Evolutionary conservation across 2,888 invertebrate genomes (phyloP).

Genomic region (Cerastoderma edule): DNA sequence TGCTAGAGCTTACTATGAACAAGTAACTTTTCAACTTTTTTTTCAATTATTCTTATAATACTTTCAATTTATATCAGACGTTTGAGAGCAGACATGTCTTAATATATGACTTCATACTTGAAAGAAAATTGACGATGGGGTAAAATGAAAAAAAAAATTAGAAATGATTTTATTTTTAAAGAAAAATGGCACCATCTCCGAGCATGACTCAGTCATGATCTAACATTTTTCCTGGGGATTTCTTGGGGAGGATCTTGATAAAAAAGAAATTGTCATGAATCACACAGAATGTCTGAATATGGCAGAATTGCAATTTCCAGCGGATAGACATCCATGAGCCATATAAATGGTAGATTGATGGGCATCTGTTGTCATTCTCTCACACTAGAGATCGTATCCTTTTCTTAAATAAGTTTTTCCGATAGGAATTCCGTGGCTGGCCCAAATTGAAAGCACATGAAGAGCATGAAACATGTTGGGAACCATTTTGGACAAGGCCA

Average conservation of each 20-base stretch:
- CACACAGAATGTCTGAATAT: conserved; percentile 9
- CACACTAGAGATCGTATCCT: neutral
- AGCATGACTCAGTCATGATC: conserved; percentile 2
- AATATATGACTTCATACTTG: too few relatives aligned
- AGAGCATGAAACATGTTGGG: too few relatives aligned
- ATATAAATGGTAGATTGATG: conserved; percentile 17
- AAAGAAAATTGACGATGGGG: neutral
- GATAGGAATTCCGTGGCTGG: too few relatives aligned
- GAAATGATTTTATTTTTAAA: neutral
- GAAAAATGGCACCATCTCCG: neutral
- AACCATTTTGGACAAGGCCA: too few relatives aligned
- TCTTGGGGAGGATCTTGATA: neutral
- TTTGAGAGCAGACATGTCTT: too few relatives aligned
- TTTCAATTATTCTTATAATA: too few relatives aligned
- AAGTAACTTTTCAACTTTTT: too few relatives aligned
- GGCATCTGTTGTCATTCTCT: conserved; percentile 14
- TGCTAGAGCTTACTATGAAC: too few relatives aligned
- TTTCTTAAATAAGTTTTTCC: too few relatives aligned
- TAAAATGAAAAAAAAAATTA: neutral
- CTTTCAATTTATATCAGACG: too few relatives aligned
- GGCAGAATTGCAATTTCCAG: conserved; percentile 9
- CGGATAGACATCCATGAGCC: conserved; percentile 11
- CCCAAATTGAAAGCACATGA: too few relatives aligned
- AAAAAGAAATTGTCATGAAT: conserved; percentile 13
- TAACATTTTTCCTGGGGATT: too few relatives aligned